Conservation (phyloP, 1,140 invertebrate genomes). For the Phocides pigmalion region DNA sequence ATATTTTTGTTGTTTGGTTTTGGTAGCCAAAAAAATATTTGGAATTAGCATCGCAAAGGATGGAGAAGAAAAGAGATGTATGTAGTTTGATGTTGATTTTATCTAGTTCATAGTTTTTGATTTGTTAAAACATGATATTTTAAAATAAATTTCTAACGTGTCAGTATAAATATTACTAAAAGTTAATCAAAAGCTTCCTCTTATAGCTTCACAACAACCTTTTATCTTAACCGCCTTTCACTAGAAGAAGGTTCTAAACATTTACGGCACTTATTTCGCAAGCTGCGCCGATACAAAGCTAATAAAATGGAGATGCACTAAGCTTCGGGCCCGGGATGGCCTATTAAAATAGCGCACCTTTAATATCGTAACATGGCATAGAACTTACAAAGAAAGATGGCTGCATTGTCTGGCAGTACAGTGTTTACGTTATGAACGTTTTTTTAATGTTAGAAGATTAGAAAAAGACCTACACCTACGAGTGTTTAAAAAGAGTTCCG, state of each 20-base stretch:
- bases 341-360: constrained; percentile 27
- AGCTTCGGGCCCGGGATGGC: constrained; percentile 9
- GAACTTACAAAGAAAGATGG: background rate
- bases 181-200: constrained; percentile 6
- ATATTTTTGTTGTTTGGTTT: no score
- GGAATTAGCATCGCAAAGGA: no score
- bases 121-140: no score
- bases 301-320: constrained; percentile 35
- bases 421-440: background rate
- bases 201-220: constrained; percentile 14
- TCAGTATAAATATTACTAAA: background rate
- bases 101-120: no score
- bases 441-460: no score
- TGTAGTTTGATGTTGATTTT: no score
- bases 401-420: constrained; percentile 1
- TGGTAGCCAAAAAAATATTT: no score
- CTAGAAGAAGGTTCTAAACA: constrained; percentile 23
- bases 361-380: constrained; percentile 5
- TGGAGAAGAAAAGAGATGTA: no score
- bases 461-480: no score
- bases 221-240: constrained; percentile 20
- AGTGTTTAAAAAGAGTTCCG: no score
- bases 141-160: no score
- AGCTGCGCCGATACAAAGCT: constrained; percentile 25
- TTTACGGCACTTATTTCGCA: constrained; percentile 22